phyloP scores from a whole-genome alignment of 2,113 vertebrate species.

The Meleagris gallopavo region DNA sequence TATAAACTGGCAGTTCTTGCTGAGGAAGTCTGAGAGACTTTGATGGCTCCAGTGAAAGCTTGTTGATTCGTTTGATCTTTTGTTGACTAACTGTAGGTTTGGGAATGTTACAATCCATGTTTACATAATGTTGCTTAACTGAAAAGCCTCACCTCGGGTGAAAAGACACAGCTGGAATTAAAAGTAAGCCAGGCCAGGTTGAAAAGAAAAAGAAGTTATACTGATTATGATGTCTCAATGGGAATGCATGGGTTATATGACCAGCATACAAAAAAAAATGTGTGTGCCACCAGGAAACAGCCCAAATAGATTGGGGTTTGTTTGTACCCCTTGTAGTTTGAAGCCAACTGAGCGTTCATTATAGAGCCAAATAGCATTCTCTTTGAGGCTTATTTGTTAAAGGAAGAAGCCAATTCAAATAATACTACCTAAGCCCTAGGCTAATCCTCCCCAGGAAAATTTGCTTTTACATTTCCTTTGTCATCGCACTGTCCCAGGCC shows the following conservation, averaged over 20 bases:
- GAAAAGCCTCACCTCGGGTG: not conserved
- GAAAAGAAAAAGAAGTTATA: not conserved
- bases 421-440: not conserved
- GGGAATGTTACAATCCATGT: slow-evolving; percentile 32
- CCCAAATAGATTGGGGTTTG: slow-evolving; percentile 5
- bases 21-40: slow-evolving; percentile 36
- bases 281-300: not conserved
- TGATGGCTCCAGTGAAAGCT: slow-evolving; percentile 59
- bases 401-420: not conserved
- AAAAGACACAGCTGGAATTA: slow-evolving; percentile 57
- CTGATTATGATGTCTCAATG: not conserved
- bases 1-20: slow-evolving; percentile 5
- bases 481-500: not conserved
- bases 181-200: not conserved
- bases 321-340: not conserved
- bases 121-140: slow-evolving; percentile 37
- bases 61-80: slow-evolving; percentile 66
- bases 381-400: slow-evolving; percentile 10
- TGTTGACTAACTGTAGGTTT: slow-evolving; percentile 53
- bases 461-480: not conserved
- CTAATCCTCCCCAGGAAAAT: slow-evolving; percentile 3
- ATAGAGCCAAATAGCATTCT: not conserved
- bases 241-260: not conserved
- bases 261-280: not conserved
- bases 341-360: not conserved